A percentile compares a stretch with the other conserved stretches of the same genome.
Conservation (phyloP, 2,888 invertebrate genomes). For the Baccha elongata region DNA sequence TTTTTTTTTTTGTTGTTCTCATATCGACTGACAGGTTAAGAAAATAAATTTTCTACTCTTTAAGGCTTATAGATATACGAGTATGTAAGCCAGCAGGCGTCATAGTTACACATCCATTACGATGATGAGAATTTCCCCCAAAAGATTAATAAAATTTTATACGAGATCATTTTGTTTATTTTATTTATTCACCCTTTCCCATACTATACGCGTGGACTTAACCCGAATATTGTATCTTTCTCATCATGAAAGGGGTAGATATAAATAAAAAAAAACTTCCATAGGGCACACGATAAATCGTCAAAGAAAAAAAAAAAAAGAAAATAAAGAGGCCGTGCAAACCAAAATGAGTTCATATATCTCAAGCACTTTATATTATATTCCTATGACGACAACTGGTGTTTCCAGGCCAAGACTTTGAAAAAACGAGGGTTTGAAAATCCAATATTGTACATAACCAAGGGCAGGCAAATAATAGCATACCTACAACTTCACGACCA, state of each 20-base stretch:
- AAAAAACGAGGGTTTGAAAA: conserved; percentile 41
- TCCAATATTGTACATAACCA: conserved; percentile 27
- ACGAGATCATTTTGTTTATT: conserved; percentile 65
- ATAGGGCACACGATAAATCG: conserved; percentile 68
- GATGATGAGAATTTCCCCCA: conserved; percentile 71
- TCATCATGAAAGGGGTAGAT: conserved; percentile 30
- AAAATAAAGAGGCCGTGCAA: conserved; percentile 55
- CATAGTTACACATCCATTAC: conserved; percentile 67
- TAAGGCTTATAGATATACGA: neutral
- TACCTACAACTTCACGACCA: neutral
- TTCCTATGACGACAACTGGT: conserved; percentile 11
- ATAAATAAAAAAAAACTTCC: conserved; percentile 30
- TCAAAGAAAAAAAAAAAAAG: conserved; percentile 42
- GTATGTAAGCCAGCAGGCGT: conserved; percentile 60
- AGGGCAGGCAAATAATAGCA: conserved; percentile 19
- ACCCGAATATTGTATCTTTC: conserved; percentile 36
- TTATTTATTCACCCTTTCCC: conserved; percentile 73
- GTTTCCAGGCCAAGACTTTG: conserved; percentile 2
- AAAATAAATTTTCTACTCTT: conserved; percentile 5
- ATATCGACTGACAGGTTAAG: neutral
- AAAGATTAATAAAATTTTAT: conserved; percentile 70
- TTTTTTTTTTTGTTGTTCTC: neutral
- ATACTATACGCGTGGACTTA: conserved; percentile 20
- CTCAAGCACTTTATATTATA: conserved; percentile 55
- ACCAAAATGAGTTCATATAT: conserved; percentile 72